Base-by-base conservation (phyloP, 1,140 invertebrate species). In the Trichonephila clavipes region DNA sequence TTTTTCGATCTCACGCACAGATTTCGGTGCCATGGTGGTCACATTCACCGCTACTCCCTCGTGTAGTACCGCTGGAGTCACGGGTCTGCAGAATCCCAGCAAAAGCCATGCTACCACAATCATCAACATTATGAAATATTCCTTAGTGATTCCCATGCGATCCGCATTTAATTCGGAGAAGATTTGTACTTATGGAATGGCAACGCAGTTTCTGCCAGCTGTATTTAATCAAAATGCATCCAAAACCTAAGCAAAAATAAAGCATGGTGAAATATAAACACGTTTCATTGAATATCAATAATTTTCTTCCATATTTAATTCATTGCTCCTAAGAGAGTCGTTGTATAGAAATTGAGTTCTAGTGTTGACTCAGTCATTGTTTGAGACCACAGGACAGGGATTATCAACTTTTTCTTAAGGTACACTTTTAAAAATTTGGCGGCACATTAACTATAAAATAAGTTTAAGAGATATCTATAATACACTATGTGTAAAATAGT, bases 1-100 rank as follows among this genome's bases (percentile, higher is more conserved):
- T 61, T 92, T 92, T n/a, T 86, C 83, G 16, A 92, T 87, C 28
- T 92, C 40, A 87, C 58, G 51, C 40, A 92, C 64, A 19, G 91
- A 83, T 77, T 92, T 92, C 7, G 66, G 82, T 10, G 83, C 40
- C 0, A 18, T 6, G 0, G 64, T 77, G 1, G 91, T 77, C 10
- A 10, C 2, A 12, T 59, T 66, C n/a, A 19, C 40, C 18, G 40
- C 34, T 61, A n/a, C 59, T 7, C 1, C 8, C 34, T 66, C 62
- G 1, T 62, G 24, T 2, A 44, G 51, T 2, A 72, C 91, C 40
- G 82, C 91, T 34, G 82, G 18, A 1, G 66, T 24, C 4, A 77
- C 62, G 19, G 85, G 90, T 7, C 40, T 62, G 19, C 19, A 44
- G n/a, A 77, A 83, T 21, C 90, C 81, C 18, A 66, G 10, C 18